Conservation (phyloP, 53 echinoderm and acorn worm species). For the Echinarachnius parma region DNA sequence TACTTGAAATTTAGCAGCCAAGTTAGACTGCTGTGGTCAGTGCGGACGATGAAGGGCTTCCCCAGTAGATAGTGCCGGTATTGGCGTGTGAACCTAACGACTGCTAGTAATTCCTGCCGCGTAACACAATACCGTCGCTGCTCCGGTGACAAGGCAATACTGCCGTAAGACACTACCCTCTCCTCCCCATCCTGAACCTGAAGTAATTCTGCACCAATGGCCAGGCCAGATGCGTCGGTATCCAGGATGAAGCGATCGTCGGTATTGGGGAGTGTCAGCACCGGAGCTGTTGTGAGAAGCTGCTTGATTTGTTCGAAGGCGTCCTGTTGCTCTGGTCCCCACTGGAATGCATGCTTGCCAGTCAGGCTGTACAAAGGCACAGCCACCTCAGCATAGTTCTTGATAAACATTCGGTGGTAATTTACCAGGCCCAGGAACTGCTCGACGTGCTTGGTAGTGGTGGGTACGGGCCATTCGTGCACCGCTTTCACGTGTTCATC, state of each 20-base stretch:
- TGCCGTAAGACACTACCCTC: constrained; percentile 53
- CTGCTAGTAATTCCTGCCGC: constrained; percentile 49
- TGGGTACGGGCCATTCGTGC: constrained; percentile 33
- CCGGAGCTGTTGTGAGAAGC: constrained; percentile 35
- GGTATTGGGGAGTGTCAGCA: too few species aligned
- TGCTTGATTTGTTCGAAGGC: constrained; percentile 44
- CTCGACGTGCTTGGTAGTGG: constrained; percentile 29
- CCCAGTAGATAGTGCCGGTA: constrained; percentile 53
- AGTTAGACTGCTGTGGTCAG: constrained; percentile 49
- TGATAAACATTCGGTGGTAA: constrained; percentile 34
- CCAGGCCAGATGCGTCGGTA: constrained; percentile 49
- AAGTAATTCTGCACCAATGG: constrained; percentile 48
- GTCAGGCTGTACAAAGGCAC: constrained; percentile 34
- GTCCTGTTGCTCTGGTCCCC: constrained; percentile 34
- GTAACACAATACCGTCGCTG: constrained; percentile 46
- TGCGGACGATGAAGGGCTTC: constrained; percentile 35
- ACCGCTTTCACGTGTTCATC: constrained; percentile 21
- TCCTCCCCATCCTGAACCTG: constrained; percentile 52
- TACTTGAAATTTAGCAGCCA: constrained; percentile 50
- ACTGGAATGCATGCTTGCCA: constrained; percentile 24
- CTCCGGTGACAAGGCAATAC: constrained; percentile 42
- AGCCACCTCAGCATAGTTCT: constrained; percentile 21
- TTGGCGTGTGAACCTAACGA: constrained; percentile 38
- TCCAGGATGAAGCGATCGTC: too few species aligned
- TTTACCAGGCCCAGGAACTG: constrained; percentile 34